Percentiles rank a stretch among this genome's conserved stretches.
Conservation (phyloP, 1,140 invertebrate species). For the Nilaparvata lugens region DNA sequence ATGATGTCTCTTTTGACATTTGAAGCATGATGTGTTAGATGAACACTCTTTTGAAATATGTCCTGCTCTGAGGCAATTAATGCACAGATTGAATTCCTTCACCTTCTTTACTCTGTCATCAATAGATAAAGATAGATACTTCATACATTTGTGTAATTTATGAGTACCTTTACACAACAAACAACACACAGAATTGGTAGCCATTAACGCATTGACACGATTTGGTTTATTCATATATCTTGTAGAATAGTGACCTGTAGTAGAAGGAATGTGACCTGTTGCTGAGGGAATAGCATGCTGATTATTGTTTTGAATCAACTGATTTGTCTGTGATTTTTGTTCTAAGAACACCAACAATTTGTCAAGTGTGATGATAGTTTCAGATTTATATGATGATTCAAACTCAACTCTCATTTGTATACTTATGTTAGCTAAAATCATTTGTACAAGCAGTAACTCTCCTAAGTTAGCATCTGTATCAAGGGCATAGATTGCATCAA, state of each 20-base stretch:
- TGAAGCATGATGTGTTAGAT: not conserved
- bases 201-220: not conserved
- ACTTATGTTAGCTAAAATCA: not conserved
- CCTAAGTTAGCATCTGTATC: not conserved
- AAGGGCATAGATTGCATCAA: not conserved
- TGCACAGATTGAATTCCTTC: not conserved
- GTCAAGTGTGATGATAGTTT: not conserved
- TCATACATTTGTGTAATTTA: not conserved
- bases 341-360: not conserved
- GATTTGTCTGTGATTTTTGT: not conserved
- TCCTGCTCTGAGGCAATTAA: not conserved
- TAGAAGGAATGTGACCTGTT: not conserved
- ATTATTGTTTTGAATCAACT: not conserved
- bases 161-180: not conserved
- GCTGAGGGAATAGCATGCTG: not conserved
- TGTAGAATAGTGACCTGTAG: not conserved
- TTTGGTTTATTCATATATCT: not conserved
- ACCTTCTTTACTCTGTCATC: not conserved
- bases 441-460: not conserved
- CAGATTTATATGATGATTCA: not conserved
- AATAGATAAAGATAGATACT: not conserved
- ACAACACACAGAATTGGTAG: not conserved
- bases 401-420: too few relatives aligned
- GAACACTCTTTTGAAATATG: not conserved
- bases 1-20: not conserved